Evolutionary conservation across 2,888 invertebrate genomes (phyloP).

Genomic region (Ichneumoninae sp.): DNA sequence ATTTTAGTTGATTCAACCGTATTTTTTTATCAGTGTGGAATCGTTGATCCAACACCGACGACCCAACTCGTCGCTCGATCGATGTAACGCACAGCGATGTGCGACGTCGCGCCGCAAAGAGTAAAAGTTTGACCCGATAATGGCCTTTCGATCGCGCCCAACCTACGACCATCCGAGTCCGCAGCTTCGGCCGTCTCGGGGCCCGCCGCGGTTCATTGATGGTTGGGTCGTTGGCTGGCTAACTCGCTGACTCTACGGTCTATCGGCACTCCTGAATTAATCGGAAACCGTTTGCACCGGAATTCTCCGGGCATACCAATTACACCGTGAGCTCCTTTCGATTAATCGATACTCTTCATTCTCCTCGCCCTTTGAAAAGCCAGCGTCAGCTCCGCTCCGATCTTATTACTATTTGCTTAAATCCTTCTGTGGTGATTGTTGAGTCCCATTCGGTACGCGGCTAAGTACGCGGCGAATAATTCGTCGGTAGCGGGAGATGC

Average conservation of each 20-base stretch:
- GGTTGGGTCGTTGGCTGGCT: slow-evolving; percentile 35
- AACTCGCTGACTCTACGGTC: slow-evolving; percentile 38
- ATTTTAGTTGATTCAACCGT: too few relatives aligned
- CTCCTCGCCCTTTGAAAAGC: background rate
- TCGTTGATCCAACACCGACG: too few relatives aligned
- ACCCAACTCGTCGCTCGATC: too few relatives aligned
- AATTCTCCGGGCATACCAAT: slow-evolving; percentile 28
- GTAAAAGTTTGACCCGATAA: slow-evolving; percentile 69
- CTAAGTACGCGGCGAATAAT: background rate
- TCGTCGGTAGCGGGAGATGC: background rate
- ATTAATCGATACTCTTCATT: slow-evolving; percentile 35
- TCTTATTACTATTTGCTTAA: background rate
- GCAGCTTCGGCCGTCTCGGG: slow-evolving; percentile 44
- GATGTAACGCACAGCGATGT: background rate
- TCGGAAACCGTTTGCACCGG: slow-evolving; percentile 52
- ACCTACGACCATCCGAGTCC: slow-evolving; percentile 45
- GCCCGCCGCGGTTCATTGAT: slow-evolving; percentile 42
- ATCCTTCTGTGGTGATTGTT: background rate
- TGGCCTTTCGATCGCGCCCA: slow-evolving; percentile 53
- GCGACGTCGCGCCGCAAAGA: slow-evolving; percentile 52
- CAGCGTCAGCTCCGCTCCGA: background rate
- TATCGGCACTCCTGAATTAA: slow-evolving; percentile 54
- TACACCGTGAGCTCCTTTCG: slow-evolving; percentile 20
- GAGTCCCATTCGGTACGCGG: background rate
- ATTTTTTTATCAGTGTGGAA: too few relatives aligned